Base-by-base conservation (phyloP, 2,888 invertebrate genomes). In the Ptychoptera albimana region DNA sequence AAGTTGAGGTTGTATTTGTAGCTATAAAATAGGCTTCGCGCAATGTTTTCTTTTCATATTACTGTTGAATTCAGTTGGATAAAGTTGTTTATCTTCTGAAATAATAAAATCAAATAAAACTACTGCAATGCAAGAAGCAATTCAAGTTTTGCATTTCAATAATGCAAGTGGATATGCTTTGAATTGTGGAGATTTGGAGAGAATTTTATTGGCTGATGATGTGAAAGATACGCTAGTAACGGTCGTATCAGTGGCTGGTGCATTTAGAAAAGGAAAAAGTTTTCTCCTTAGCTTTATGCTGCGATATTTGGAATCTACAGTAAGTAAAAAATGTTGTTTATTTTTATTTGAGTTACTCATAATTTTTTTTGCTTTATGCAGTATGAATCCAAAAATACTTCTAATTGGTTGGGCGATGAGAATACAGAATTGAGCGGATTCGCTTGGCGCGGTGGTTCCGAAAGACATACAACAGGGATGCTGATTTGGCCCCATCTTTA, bases 381-480 rank as follows among this genome's bases (percentile, higher is more conserved):
- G 12, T 12, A n/a, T 40, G 31, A 15, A 13, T 6, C 13, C 9
- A 32, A n/a, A 2, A 15, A 32, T 10, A 11, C 13, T 14, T 8
- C 14, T 2, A 11, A 40, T 14, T 42, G 42, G 42, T 8, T 42
- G 42, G 42, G 42, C 8, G 42, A 35, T 42, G 42, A 42, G 8
- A 23, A 16, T 2, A 10, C 7, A 12, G 9, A 11, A 10, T 10
- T 42, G 9, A 8, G 4, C 8, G 46, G 46, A 16, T 46, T 46
- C 15, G 14, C 44, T 10, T 46, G 46, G 46, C 38, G 44, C 15
- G 42, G 42, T n/a, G 46, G 46, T 2, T 37, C 32, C 8, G 8
- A 15, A 4, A 34, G 44, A n/a, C 38, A 44, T 13, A 44, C 46
- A 8, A 46, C 42, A 8, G 46, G 46, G 2, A 42, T 46, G 3